Conservation (phyloP, 2,113 vertebrate genomes). For the Falcunculus frontatus region DNA sequence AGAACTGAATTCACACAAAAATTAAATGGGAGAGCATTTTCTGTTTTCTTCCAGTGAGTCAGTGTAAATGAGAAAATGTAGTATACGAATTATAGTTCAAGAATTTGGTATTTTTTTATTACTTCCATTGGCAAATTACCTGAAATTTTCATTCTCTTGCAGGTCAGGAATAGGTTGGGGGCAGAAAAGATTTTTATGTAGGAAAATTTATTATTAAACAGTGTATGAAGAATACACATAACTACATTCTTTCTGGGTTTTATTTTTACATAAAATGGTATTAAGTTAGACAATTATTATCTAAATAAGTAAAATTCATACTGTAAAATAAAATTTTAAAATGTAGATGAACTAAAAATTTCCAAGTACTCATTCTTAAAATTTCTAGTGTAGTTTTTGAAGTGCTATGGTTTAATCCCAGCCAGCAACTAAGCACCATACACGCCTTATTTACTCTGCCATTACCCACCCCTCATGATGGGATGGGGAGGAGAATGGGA, state of each 20-base stretch:
- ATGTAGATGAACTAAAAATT: neutral
- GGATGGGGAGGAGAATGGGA: neutral
- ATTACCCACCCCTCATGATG: neutral
- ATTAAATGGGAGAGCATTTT: neutral
- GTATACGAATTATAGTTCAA: neutral
- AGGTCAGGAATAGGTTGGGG: rapidly evolving
- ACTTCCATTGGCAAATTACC: neutral
- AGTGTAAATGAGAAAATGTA: neutral
- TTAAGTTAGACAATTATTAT: neutral
- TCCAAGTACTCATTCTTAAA: neutral
- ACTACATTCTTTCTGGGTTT: neutral
- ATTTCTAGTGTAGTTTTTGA: neutral
- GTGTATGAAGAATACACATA: neutral
- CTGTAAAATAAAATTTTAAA: neutral
- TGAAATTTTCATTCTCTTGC: neutral
- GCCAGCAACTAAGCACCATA: neutral
- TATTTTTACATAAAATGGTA: neutral
- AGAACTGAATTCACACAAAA: neutral
- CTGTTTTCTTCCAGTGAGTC: neutral
- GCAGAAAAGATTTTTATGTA: neutral
- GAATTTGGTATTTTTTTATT: neutral
- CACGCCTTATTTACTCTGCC: neutral
- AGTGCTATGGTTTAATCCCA: neutral
- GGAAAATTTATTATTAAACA: neutral
- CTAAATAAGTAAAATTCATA: neutral